Conservation (phyloP, 2,888 invertebrate genomes). For the Meghimatium bilineatum region DNA sequence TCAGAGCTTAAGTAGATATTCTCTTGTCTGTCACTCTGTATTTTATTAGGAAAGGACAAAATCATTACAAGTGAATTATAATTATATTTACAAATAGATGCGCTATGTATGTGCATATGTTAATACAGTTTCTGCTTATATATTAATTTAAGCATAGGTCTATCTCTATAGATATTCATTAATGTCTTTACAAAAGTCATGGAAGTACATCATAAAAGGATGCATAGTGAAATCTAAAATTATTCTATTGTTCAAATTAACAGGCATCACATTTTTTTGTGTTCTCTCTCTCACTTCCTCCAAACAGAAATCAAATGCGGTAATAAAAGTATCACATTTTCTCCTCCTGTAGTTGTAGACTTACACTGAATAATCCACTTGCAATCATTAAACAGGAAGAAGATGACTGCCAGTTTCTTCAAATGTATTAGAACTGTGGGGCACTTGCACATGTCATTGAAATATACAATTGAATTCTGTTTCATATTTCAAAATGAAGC, state of each 20-base stretch:
- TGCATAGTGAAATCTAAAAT: background rate
- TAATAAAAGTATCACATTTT: conserved; percentile 23
- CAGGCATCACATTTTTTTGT: background rate
- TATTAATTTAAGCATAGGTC: background rate
- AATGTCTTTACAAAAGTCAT: background rate
- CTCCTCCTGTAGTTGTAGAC: conserved; percentile 9
- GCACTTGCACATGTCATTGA: background rate
- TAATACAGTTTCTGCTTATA: background rate
- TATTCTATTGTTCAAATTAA: background rate
- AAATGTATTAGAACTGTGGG: background rate
- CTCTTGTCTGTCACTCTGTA: background rate
- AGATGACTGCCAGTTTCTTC: background rate
- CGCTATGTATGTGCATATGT: background rate
- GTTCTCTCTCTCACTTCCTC: conserved; percentile 2
- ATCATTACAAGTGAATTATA: background rate
- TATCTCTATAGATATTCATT: background rate
- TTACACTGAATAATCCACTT: conserved; percentile 5
- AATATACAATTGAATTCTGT: background rate
- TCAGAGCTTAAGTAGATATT: too few species aligned
- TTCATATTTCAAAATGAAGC: background rate
- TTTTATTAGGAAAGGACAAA: background rate
- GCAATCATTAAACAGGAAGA: background rate
- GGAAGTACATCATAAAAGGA: background rate
- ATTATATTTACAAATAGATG: background rate
- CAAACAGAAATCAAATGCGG: conserved; percentile 45